Evolutionary conservation across 2,888 invertebrate species (phyloP), one percentile per base, ranked within the genome.

Genomic region (Liopterus haemorrhoidalis): DNA sequence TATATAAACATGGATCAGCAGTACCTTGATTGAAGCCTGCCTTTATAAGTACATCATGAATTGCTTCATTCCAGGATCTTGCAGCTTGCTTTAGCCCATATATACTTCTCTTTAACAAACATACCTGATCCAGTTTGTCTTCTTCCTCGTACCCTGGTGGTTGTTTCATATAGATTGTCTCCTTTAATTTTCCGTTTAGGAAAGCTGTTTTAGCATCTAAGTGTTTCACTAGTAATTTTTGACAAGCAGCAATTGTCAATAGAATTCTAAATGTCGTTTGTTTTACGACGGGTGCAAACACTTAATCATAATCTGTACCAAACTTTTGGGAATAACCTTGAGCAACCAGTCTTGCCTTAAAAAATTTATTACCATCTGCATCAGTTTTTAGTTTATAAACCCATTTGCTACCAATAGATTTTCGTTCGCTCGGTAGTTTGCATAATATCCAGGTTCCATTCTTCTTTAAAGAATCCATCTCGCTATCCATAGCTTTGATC

Each of bases 251-350:
- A 3, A 51, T 16, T 12, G 51, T 37, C 11, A 53, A 31, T 20
- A 57, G 33, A 9, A 53, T 16, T 32, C 56, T 30, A 18, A 58
- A 49, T 8, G 54, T 50, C 21, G 48, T 45, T 36, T 54, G 46
- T 27, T 49, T 15, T 4, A 51, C 51, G 22, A 57, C 54, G 12
- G 55, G 56, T 6, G 54, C 46, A 46, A 50, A 57, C 8, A 57
- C 55, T 39, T 61, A 54, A 16, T 45, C 31, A 44, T 54, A 59
- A 42, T 59, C 56, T 16, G 52, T 30, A 18, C 51, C 52, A 42
- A 28, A 36, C 32, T 50, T 50, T 44, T 58, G 58, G 6, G 44
- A 49, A 51, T 49, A 55, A 11, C 56, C 57, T 45, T 51, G 49
- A 19, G 54, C 57, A 5, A 57, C 57, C 6, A 59, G 49, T 12